phyloP scores from a whole-genome alignment of 2,888 invertebrate species.

The Hipparchia semele region DNA sequence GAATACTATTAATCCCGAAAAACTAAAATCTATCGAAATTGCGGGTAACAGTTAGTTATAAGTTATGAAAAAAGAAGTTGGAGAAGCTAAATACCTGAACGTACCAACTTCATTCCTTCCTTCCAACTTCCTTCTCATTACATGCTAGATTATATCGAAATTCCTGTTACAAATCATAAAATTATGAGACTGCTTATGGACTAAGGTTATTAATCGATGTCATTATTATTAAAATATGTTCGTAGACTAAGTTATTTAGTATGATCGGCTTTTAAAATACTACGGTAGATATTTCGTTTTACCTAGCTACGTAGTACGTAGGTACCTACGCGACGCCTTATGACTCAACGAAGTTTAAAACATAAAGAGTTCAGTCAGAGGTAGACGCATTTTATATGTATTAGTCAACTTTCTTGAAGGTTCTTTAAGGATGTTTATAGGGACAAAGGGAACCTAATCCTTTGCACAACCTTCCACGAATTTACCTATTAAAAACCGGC shows the following conservation, averaged over 20 bases:
- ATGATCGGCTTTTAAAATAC: not conserved
- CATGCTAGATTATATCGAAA: not conserved
- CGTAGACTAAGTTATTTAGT: not conserved
- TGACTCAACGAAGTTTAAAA: slow-evolving; percentile 20
- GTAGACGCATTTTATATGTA: slow-evolving; percentile 28
- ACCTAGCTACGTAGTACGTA: not conserved
- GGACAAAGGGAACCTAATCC: slow-evolving; percentile 31
- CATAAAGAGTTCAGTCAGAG: slow-evolving; percentile 20
- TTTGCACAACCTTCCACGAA: slow-evolving; percentile 65
- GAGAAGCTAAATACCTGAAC: too few relatives aligned
- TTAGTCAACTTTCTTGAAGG: slow-evolving; percentile 48
- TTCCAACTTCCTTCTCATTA: too few relatives aligned
- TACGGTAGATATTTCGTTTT: not conserved
- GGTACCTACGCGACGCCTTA: not conserved
- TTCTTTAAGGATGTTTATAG: slow-evolving; percentile 39
- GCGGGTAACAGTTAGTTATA: too few relatives aligned
- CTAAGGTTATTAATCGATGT: not conserved
- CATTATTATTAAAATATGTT: not conserved
- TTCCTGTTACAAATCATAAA: not conserved
- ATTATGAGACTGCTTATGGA: not conserved
- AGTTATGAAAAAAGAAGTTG: too few relatives aligned
- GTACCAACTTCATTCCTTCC: too few relatives aligned
- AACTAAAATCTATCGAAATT: too few relatives aligned
- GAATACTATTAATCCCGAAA: too few relatives aligned
- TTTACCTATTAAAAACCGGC: slow-evolving; percentile 69